Percentiles rank a stretch among this genome's conserved stretches.
Conservation (phyloP, 2,888 invertebrate species). For the Scaeva pyrastri region DNA sequence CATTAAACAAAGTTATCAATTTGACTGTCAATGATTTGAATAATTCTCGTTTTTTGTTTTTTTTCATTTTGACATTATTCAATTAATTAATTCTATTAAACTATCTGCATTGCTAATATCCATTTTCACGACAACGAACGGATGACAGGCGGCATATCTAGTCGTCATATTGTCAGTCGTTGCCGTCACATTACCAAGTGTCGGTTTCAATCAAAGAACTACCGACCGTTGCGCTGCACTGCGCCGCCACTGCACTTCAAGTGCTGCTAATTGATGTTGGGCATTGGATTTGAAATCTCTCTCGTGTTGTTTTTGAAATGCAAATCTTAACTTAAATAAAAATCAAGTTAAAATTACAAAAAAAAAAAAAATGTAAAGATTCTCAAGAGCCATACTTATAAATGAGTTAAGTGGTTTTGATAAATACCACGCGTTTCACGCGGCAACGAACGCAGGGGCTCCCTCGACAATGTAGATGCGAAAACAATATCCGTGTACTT, state of each 20-base stretch:
- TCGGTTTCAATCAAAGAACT: constrained; percentile 61
- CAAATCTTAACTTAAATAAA: constrained; percentile 43
- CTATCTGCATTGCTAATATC: constrained; percentile 44
- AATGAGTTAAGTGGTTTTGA: constrained; percentile 70
- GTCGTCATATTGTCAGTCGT: neutral
- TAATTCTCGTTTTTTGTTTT: constrained; percentile 39
- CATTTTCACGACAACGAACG: constrained; percentile 45
- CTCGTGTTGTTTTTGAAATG: constrained; percentile 18
- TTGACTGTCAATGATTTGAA: constrained; percentile 56
- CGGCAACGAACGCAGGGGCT: neutral
- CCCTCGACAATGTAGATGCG: neutral
- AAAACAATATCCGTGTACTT: neutral
- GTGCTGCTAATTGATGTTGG: constrained; percentile 65
- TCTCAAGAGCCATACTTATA: constrained; percentile 45
- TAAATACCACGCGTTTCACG: constrained; percentile 63
- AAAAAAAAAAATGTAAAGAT: constrained; percentile 12
- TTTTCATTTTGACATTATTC: constrained; percentile 40
- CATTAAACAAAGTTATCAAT: constrained; percentile 37
- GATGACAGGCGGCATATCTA: constrained; percentile 4
- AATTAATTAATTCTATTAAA: constrained; percentile 66
- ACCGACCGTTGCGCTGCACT: constrained; percentile 15
- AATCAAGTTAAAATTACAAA: constrained; percentile 5
- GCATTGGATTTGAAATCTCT: constrained; percentile 46
- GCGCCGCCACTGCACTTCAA: constrained; percentile 21
- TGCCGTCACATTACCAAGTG: neutral